Conservation (phyloP, 1,140 invertebrate species). For the Diorhabda sublineata region DNA sequence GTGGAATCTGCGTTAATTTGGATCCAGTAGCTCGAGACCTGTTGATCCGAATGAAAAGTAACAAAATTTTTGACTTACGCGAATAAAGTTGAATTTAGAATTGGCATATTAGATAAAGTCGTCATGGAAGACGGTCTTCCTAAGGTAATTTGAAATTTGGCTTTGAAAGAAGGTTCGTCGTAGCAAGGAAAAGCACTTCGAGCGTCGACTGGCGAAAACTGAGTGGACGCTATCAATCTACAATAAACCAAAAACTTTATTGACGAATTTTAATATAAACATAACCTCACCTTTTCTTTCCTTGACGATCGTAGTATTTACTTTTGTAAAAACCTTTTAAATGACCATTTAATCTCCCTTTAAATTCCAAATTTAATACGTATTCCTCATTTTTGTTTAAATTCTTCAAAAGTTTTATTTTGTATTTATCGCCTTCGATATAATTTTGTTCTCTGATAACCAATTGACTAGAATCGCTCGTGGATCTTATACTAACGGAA, state of each 20-base stretch:
- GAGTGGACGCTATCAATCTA: slow-evolving; percentile 67
- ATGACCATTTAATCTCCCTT: slow-evolving; percentile 47
- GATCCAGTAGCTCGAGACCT: too few relatives aligned
- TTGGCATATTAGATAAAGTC: slow-evolving; percentile 43
- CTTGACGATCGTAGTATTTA: slow-evolving; percentile 55
- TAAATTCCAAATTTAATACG: slow-evolving; percentile 34
- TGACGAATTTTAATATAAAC: not conserved
- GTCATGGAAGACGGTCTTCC: slow-evolving; percentile 47
- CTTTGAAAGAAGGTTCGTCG: slow-evolving; percentile 83
- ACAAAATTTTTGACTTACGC: not conserved
- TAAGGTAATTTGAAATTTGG: slow-evolving; percentile 67
- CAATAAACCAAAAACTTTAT: slow-evolving; percentile 28
- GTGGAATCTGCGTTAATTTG: too few relatives aligned
- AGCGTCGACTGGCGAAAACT: slow-evolving; percentile 79
- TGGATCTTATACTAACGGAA: slow-evolving; percentile 76
- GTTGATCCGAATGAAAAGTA: too few relatives aligned
- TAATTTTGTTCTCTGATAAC: slow-evolving; percentile 60
- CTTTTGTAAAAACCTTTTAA: slow-evolving; percentile 78
- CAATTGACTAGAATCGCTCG: slow-evolving; percentile 69
- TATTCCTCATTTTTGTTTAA: slow-evolving; percentile 34
- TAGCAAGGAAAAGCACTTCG: slow-evolving; percentile 84
- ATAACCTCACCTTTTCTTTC: slow-evolving; percentile 31
- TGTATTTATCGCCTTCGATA: slow-evolving; percentile 35
- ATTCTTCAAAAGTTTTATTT: slow-evolving; percentile 30
- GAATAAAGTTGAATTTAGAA: slow-evolving; percentile 13